Base-by-base conservation (phyloP, 2,888 invertebrate genomes). In the Beris morrisii region DNA sequence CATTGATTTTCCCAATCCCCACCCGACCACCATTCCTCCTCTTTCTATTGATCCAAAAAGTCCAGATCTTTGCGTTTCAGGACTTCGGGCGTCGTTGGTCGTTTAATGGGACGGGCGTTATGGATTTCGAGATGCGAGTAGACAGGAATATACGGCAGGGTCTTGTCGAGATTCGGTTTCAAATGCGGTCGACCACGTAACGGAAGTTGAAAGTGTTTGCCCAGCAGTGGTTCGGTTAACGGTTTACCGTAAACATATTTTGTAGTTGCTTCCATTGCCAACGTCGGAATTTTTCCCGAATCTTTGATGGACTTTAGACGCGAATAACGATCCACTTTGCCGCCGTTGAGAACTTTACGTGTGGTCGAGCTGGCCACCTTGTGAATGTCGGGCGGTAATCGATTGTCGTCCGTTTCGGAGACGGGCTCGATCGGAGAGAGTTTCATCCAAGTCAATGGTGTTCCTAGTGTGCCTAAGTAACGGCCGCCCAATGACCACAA, bases 331-430 rank as follows among this genome's bases (percentile, higher is more conserved):
- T 71, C 66, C 48, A 65, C 68, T 57, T 69, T 53, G 3, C 57
- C 64, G n/a, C 69, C 68, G 5, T 50, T 81, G 72, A 78, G 79
- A 73, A 89, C 92, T 81, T 90, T 88, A 64, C 91, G 82, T 0
- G 92, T 92, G 22, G 90, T 90, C 59, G 86, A 90, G 73, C 92
- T 92, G 69, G 88, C 89, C 30, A 87, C 84, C 76, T 89, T 86
- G 71, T 83, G 83, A 7, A 93, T 85, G 76, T 94, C 93, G 0
- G 88, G 86, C 4, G 93, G 93, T 70, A 88, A 79, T 45, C 85
- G 83, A 72, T 80, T 83, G n/a, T 82, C 74, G 32, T 83, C 81
- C n/a, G 82, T 78, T 5, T 76, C 74, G 54, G 77, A 77, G 5
- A 79, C 78, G n/a, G 83, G 80, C 2, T 83, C 79, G 46, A 77